phyloP scores from a whole-genome alignment of 2,797 vertebrate genomes.

The Nannoperca obscura region DNA sequence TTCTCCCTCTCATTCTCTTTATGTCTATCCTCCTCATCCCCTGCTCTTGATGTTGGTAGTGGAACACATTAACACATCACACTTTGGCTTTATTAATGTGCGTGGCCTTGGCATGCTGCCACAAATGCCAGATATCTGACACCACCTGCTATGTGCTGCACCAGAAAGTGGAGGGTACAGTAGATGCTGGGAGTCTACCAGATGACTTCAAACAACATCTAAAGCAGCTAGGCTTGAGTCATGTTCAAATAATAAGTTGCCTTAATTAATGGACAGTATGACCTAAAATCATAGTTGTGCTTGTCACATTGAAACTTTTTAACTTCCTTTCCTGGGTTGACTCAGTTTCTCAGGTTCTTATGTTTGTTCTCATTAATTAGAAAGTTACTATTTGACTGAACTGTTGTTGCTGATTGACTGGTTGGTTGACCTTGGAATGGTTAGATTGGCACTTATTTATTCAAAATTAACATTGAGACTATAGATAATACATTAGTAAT shows the following conservation, averaged over 20 bases:
- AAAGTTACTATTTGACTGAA: background rate
- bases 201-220: conserved; percentile 28
- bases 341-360: too few relatives aligned
- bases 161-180: conserved; percentile 31
- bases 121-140: conserved; percentile 45
- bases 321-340: background rate
- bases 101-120: conserved; percentile 56
- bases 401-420: background rate
- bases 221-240: conserved; percentile 20
- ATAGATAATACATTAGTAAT: too few relatives aligned
- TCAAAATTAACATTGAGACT: background rate
- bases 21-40: conserved; percentile 28
- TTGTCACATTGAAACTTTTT: background rate
- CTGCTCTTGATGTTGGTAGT: conserved; percentile 63
- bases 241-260: background rate
- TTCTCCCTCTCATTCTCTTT: conserved; percentile 29
- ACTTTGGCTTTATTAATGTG: conserved; percentile 66
- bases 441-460: background rate
- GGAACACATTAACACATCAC: conserved; percentile 70
- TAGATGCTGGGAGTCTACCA: conserved; percentile 29
- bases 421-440: background rate
- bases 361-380: background rate
- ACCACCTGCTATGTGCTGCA: conserved; percentile 58
- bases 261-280: too few relatives aligned
- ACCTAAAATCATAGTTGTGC: background rate